phyloP scores from a whole-genome alignment of 2,797 vertebrate species.

The Prionace glauca region DNA sequence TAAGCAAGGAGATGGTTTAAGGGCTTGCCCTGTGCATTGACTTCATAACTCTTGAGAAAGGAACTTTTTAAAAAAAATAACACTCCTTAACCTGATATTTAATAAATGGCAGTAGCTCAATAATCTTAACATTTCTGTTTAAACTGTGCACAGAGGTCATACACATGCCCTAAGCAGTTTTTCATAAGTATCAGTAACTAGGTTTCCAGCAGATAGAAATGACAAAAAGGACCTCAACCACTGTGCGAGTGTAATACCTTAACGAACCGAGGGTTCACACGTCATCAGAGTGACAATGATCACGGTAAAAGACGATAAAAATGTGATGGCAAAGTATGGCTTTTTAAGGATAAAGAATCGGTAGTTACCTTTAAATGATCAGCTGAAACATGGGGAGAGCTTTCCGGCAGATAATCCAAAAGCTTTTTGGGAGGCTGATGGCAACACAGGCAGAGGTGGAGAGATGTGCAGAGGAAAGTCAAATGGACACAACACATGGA shows the following conservation, averaged over 20 bases:
- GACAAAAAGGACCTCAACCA: not conserved
- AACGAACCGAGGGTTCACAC: not conserved
- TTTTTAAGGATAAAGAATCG: slow-evolving; percentile 57
- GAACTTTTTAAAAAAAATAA: not conserved
- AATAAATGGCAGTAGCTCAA: not conserved
- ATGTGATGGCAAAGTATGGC: not conserved
- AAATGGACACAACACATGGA: slow-evolving; percentile 78
- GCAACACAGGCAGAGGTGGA: slow-evolving; percentile 66
- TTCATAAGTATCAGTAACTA: not conserved
- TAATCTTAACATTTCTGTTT: not conserved
- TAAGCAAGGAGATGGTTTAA: no score
- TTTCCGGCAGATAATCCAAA: slow-evolving; percentile 98
- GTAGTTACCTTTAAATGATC: slow-evolving; percentile 74
- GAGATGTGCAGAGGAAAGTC: slow-evolving; percentile 87
- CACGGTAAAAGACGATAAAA: not conserved
- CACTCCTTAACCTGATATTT: not conserved
- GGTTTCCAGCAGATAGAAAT: not conserved
- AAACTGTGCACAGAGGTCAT: not conserved
- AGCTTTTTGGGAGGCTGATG: slow-evolving; percentile 99
- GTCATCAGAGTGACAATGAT: no score
- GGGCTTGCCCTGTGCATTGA: no score
- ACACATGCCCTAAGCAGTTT: not conserved
- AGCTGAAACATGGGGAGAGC: slow-evolving; percentile 75
- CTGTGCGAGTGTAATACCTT: not conserved
- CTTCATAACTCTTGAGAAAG: no score